Base-by-base conservation (phyloP, 2,888 invertebrate genomes). In the Dichetophora obliterata region DNA sequence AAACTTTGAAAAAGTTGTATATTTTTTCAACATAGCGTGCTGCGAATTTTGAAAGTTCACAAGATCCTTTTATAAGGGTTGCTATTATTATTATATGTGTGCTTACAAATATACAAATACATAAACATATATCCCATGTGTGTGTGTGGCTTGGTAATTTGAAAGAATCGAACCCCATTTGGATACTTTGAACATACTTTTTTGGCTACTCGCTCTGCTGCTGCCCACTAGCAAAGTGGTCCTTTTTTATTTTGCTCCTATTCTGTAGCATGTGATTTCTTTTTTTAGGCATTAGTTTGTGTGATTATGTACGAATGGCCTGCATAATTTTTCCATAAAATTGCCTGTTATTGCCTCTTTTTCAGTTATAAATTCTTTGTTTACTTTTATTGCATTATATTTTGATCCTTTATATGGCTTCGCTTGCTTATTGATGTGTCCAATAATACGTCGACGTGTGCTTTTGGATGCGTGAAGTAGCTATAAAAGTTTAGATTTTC, bases 81-180 rank as follows among this genome's bases (percentile, higher is more conserved):
- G 43, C 11, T 43, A 43, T 43, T 43, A 11, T 43, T 43, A 43
- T 43, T 43, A 11, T 43, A 43, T 14, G 43, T 6, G 43, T 43
- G 43, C 43, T 43, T 43, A 43, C 37, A 8, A 37, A 37, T 6
- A 37, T 37, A 3, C 31, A 31, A 4, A 31, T 31, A 31, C 3
- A 31, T 31, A 31, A 4, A 31, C 31, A 31, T 31, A 31, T 31
- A 31, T 31, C 31, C 31, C 5, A 71, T 75, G 73, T 75, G 27
- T 19, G 76, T 68, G 59, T 66, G 24, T 57, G 57, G 52, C 80
- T 80, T 79, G 78, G 78, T 80, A 80, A 80, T 79, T 81, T 70
- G 79, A 82, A 78, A 80, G 80, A 59, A 24, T 24, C 24, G 5
- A 22, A 59, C 9, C 24, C 16, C 24, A 27, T 59, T 24, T 59